These are phyloP conservation scores for Trichosurus vulpecula DNA, from an alignment of 2,797 vertebrate genomes.

Conservation along the genomic window DNA sequence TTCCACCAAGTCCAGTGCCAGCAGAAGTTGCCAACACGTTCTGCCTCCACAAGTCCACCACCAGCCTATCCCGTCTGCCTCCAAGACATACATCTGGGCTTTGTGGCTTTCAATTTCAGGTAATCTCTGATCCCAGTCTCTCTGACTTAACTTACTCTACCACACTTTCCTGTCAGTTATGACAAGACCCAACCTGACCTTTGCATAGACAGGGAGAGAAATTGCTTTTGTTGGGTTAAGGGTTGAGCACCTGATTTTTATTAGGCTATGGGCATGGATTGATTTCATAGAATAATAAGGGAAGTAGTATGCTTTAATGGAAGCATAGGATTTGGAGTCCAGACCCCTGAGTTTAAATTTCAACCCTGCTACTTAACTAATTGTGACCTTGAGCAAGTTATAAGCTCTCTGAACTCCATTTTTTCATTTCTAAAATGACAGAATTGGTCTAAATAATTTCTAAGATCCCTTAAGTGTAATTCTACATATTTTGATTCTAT, in stretches of 20 bases:
- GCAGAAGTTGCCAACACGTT: not conserved
- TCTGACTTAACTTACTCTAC: not conserved
- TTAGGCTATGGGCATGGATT: not conserved
- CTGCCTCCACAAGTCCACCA: not conserved
- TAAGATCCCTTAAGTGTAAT: not conserved
- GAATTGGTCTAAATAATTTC: not conserved
- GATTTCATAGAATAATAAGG: not conserved
- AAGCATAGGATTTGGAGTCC: not conserved
- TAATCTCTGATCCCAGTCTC: not conserved
- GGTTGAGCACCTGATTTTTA: slow-evolving; percentile 44
- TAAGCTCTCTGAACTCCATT: not conserved
- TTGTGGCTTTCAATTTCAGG: slow-evolving; percentile 5
- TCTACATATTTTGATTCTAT: not conserved
- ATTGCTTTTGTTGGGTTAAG: slow-evolving; percentile 5
- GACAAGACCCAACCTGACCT: slow-evolving; percentile 48
- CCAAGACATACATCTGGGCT: slow-evolving; percentile 7
- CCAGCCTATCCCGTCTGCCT: not conserved
- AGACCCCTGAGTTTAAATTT: not conserved
- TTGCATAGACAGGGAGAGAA: slow-evolving; percentile 20
- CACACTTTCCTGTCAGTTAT: not conserved
- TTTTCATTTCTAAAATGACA: not conserved
- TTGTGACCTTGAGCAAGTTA: not conserved
- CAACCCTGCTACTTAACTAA: not conserved
- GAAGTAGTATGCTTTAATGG: not conserved
- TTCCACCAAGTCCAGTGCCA: not conserved